Conservation (phyloP, 1,140 invertebrate species). For the Dendroctonus valens region DNA sequence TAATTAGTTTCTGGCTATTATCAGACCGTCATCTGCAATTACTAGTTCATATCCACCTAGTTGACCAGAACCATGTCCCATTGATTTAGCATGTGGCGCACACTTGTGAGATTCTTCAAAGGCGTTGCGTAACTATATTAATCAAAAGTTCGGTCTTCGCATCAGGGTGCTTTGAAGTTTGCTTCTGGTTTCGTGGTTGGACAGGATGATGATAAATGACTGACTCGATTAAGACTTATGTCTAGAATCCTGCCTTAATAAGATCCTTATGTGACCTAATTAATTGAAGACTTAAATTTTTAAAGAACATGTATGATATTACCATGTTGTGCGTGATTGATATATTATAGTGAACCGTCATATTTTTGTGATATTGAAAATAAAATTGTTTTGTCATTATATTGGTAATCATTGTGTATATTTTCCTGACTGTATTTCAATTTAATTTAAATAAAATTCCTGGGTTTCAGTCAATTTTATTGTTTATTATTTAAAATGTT, state of each 20-base stretch:
- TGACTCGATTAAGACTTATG: slow-evolving; percentile 7
- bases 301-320: too few species aligned
- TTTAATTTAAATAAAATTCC: too few species aligned
- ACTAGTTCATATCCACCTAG: background rate
- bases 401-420: too few species aligned
- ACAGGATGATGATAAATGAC: slow-evolving; percentile 19
- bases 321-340: too few species aligned
- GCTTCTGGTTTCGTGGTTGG: slow-evolving; percentile 6
- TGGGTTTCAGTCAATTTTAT: too few species aligned
- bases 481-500: too few species aligned
- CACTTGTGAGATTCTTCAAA: slow-evolving; percentile 17
- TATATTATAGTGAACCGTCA: too few species aligned
- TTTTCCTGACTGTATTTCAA: too few species aligned
- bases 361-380: too few species aligned
- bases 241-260: background rate
- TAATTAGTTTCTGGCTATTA: too few species aligned
- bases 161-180: slow-evolving; percentile 5
- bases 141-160: slow-evolving; percentile 10
- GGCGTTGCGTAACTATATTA: slow-evolving; percentile 24
- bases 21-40: background rate
- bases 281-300: background rate
- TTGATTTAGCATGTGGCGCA: slow-evolving; percentile 15
- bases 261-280: slow-evolving; percentile 6
- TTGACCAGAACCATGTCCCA: background rate
- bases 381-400: too few species aligned